Base-by-base conservation (phyloP, 2,113 vertebrate species). In the Barnardius zonarius region DNA sequence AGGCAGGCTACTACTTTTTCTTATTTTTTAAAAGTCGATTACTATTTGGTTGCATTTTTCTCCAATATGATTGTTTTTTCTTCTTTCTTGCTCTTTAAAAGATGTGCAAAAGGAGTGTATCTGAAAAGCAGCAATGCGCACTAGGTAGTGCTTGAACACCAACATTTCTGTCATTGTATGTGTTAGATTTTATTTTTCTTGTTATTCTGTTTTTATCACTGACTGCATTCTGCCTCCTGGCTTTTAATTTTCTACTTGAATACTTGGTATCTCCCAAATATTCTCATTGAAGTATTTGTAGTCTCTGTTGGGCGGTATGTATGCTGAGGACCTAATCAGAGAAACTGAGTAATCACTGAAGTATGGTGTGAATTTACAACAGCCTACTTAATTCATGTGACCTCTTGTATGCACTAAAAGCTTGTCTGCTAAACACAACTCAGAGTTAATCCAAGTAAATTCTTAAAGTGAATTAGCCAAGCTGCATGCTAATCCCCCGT, bases 381-480 rank as follows among this genome's bases (percentile, higher is more conserved):
- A 95, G 27, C 74, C 39, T 66, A 41, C 37, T 75, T 92, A 86
- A 95, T 93, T 84, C 91, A 91, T 55, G 76, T 90, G 92, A 90
- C 86, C 68, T 88, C 79, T 80, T 88, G 17, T 72, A 41, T 41
- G 57, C 69, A 51, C 69, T 69, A 67, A 89, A 72, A 90, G 19
- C 41, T 78, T 74, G 76, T 74, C 86, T 92, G 63, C 84, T 94
- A 66, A 95, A 82, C 27, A 44, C 51, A 91, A 83, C 74, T 82
- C 57, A 13, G 43, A 85, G 59, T 69, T 95, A 95, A 95, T 96
- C 89, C 82, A 79, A 91, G 70, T 84, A 37, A 57, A 41, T 92
- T 90, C 74, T 91, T 96, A n/a, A 80, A 91, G 74, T 59, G 84
- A 96, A 69, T 94, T 90, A 92, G 41, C 85, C 75, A 92, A 91